Conservation (phyloP, 2,888 invertebrate genomes). For the Argyresthia goedartella region DNA sequence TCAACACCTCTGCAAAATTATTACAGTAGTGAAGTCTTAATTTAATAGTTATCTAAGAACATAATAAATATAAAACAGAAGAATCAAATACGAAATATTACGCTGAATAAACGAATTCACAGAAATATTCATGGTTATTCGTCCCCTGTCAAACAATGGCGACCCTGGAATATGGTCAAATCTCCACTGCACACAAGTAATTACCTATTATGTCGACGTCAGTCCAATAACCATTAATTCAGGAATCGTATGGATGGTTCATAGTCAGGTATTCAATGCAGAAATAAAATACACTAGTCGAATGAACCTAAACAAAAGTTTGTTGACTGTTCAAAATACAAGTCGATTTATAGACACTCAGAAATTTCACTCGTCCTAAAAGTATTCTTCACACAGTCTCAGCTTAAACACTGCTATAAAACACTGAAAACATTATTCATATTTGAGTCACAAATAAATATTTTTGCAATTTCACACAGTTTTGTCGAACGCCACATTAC, state of each 20-base stretch:
- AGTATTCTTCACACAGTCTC: slow-evolving; percentile 46
- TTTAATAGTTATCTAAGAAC: neutral
- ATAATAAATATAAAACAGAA: slow-evolving; percentile 10
- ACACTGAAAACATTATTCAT: slow-evolving; percentile 61
- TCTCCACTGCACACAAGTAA: slow-evolving; percentile 34
- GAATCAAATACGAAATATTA: no score
- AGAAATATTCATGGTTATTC: slow-evolving; percentile 17
- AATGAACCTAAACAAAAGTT: slow-evolving; percentile 70
- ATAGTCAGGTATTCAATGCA: slow-evolving; percentile 54
- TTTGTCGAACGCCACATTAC: slow-evolving; percentile 70
- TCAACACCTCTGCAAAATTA: neutral
- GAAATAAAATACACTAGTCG: slow-evolving; percentile 56
- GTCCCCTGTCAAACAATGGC: slow-evolving; percentile 66
- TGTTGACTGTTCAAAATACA: slow-evolving; percentile 70
- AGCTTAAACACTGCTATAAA: slow-evolving; percentile 65
- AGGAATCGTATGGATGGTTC: slow-evolving; percentile 53
- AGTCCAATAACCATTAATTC: slow-evolving; percentile 59
- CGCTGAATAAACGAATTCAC: slow-evolving; percentile 23
- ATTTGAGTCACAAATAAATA: slow-evolving; percentile 59
- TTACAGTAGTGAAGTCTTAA: neutral
- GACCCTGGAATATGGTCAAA: slow-evolving; percentile 47
- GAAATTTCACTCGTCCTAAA: slow-evolving; percentile 54
- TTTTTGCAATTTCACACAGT: slow-evolving; percentile 64
- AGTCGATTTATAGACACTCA: slow-evolving; percentile 52
- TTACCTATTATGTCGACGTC: slow-evolving; percentile 63